These are phyloP conservation scores for Oncopodura yosiiana DNA, from an alignment of 1,140 invertebrate species.

Conservation along the genomic window DNA sequence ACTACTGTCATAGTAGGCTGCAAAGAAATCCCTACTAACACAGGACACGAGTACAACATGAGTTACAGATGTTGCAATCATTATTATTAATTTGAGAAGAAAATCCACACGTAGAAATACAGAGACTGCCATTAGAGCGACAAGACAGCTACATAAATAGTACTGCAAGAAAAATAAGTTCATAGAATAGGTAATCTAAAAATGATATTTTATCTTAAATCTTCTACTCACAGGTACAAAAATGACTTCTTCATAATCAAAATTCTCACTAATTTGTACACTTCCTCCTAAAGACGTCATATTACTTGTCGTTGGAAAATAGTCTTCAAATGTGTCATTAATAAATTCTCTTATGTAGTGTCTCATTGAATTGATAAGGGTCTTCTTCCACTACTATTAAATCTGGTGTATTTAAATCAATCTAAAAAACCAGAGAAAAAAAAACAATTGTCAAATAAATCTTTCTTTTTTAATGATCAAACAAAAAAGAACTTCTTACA, in stretches of 20 bases:
- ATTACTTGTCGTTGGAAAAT: too few relatives aligned
- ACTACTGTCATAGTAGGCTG: conserved; percentile 48
- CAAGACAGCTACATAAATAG: conserved; percentile 65
- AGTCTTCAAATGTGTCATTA: neutral
- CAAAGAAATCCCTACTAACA: conserved; percentile 47
- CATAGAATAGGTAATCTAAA: neutral
- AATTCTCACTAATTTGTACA: conserved; percentile 18
- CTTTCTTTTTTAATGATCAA: too few relatives aligned
- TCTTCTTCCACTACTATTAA: conserved; percentile 24
- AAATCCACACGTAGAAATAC: conserved; percentile 74
- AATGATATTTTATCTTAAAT: conserved; percentile 2
- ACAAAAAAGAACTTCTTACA: conserved; percentile 48
- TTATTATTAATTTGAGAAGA: conserved; percentile 65
- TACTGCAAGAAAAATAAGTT: conserved; percentile 48
- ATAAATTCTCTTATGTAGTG: neutral
- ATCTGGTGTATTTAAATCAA: conserved; percentile 26
- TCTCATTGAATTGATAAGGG: conserved; percentile 17
- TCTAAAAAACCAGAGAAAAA: conserved; percentile 8
- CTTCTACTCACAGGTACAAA: conserved; percentile 31
- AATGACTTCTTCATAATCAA: conserved; percentile 25
- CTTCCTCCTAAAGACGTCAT: conserved; percentile 9
- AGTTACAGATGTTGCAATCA: conserved; percentile 54
- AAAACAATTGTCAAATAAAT: conserved; percentile 18
- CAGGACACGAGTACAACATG: conserved; percentile 56
- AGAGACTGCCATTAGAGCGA: conserved; percentile 65